Evolutionary conservation across 2,888 invertebrate genomes (phyloP).

Genomic region (Stegophylla sp.): DNA sequence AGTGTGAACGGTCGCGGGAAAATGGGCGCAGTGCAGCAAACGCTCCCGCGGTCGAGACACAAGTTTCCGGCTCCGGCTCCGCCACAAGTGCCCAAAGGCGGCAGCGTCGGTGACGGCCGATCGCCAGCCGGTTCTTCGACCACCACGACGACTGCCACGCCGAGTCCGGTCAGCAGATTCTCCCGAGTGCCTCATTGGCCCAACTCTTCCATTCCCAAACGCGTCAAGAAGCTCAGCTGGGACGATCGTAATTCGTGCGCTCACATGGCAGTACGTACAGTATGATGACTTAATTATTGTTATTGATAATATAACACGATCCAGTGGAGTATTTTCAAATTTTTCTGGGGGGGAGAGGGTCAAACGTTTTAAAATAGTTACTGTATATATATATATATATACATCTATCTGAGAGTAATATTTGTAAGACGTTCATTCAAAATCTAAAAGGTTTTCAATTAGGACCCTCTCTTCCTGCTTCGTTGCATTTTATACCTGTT

Average conservation of each 20-base stretch:
- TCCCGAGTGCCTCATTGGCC: slow-evolving; percentile 68
- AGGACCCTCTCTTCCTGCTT: no score
- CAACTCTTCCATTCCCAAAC: slow-evolving; percentile 72
- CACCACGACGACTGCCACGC: slow-evolving; percentile 60
- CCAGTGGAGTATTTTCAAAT: no score
- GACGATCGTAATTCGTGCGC: slow-evolving; percentile 69
- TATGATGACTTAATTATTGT: no score
- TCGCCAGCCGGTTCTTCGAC: slow-evolving; percentile 60
- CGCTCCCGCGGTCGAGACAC: slow-evolving; percentile 55
- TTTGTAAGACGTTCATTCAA: no score
- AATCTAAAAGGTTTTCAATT: no score
- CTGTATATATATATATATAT: no score
- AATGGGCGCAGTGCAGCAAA: slow-evolving; percentile 63
- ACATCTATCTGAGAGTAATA: no score
- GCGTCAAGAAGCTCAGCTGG: slow-evolving; percentile 82
- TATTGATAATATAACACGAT: no score
- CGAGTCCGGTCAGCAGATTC: slow-evolving; percentile 59
- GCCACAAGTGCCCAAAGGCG: slow-evolving; percentile 63
- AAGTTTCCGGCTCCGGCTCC: slow-evolving; percentile 63
- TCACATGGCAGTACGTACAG: slow-evolving; percentile 61
- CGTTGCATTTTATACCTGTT: no score
- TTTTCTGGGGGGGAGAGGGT: no score
- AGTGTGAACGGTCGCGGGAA: slow-evolving; percentile 61
- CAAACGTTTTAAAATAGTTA: no score
- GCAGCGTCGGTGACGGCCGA: slow-evolving; percentile 58